Conservation (phyloP, 2,797 vertebrate species). For the Liparis tanakae region DNA sequence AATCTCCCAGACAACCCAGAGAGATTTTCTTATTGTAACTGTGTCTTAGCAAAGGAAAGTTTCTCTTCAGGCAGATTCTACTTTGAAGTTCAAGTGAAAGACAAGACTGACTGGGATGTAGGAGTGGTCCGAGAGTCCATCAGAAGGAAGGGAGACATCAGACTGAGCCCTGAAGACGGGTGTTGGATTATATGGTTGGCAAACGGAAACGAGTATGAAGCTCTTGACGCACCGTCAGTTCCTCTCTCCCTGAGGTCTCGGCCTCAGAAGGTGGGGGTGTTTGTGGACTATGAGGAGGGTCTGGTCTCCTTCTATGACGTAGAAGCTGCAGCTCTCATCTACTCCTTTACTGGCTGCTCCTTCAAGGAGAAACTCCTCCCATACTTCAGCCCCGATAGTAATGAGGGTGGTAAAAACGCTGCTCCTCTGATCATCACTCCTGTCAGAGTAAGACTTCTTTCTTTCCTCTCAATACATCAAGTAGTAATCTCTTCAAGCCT, state of each 20-base stretch:
- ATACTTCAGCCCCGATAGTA: accelerated
- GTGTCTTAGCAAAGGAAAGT: conserved; percentile 15
- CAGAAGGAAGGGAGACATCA: accelerated
- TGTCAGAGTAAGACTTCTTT: not conserved
- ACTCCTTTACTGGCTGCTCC: conserved; percentile 30
- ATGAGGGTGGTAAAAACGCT: not conserved
- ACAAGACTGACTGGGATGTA: accelerated
- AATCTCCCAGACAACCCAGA: conserved; percentile 1
- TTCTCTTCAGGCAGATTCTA: conserved; percentile 17
- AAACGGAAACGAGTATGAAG: not conserved
- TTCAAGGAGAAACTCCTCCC: conserved; percentile 22
- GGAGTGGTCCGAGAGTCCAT: conserved; percentile 26
- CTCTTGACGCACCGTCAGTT: accelerated
- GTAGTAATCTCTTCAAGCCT: not conserved
- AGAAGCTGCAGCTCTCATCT: conserved; percentile 19
- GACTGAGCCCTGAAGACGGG: accelerated
- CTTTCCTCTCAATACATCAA: not conserved
- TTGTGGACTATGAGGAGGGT: conserved; percentile 22
- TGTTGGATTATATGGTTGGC: not conserved
- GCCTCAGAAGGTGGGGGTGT: conserved; percentile 27
- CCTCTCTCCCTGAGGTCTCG: accelerated
- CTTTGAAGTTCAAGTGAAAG: conserved; percentile 11
- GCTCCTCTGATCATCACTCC: conserved; percentile 16
- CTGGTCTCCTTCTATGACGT: conserved; percentile 33
- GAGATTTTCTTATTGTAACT: accelerated